Percentiles rank a stretch among this genome's conserved stretches.
Evolutionary conservation across 2,888 invertebrate genomes (phyloP).

Genomic region (Phorcus lineatus): DNA sequence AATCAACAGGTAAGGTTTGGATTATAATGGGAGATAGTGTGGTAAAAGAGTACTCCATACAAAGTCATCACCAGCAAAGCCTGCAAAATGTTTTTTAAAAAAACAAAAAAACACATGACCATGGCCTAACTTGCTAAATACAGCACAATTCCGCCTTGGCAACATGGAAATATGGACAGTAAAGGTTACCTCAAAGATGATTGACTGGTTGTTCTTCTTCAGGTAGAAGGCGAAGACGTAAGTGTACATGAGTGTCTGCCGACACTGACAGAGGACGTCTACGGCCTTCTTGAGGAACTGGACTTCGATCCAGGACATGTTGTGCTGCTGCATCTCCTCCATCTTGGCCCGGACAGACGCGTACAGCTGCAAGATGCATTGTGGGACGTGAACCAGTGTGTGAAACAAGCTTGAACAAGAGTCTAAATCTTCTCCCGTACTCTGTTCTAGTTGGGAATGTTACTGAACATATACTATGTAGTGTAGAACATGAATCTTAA

Average conservation of each 20-base stretch:
- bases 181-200: slow-evolving; percentile 87
- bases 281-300: slow-evolving; percentile 97
- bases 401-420: too few species aligned
- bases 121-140: too few species aligned
- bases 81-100: too few species aligned
- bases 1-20: too few species aligned
- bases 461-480: too few species aligned
- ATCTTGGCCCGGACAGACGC: slow-evolving; percentile 97
- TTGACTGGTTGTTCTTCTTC: slow-evolving; percentile 97
- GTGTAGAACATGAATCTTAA: too few species aligned
- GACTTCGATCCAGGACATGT: slow-evolving; percentile 99
- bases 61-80: too few species aligned
- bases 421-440: too few species aligned
- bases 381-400: not conserved
- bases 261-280: slow-evolving; percentile 89
- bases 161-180: not conserved
- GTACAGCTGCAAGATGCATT: slow-evolving; percentile 81
- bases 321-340: slow-evolving; percentile 99
- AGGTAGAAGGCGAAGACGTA: slow-evolving; percentile 99
- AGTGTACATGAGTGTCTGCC: slow-evolving; percentile 98
- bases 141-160: not conserved
- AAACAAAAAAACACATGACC: too few species aligned
- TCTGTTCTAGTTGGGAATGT: too few species aligned
- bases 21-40: too few species aligned
- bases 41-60: too few species aligned